These are phyloP conservation scores for Chalcis sispes DNA, from an alignment of 2,888 invertebrate genomes.

Conservation along the genomic window DNA sequence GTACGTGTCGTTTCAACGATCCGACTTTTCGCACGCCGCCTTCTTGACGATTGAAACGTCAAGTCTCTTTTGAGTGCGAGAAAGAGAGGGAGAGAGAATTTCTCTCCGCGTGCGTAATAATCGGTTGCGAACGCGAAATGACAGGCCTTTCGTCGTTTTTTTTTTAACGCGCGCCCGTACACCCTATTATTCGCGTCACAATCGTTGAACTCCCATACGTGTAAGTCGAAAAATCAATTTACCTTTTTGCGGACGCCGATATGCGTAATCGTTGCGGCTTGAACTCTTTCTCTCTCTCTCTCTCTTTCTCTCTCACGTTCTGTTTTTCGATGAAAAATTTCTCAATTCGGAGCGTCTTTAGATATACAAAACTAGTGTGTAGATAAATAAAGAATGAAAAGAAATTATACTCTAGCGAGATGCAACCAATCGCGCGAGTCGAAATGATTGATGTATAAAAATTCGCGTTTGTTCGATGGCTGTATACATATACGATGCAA, in stretches of 20 bases:
- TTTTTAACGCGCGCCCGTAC: neutral
- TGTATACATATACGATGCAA: no score
- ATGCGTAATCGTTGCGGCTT: no score
- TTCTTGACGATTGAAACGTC: constrained; percentile 42
- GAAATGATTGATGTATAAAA: no score
- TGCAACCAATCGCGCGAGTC: constrained; percentile 34
- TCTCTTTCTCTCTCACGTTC: no score
- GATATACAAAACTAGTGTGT: neutral
- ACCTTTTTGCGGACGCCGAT: constrained; percentile 12
- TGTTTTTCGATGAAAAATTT: constrained; percentile 7
- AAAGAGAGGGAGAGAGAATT: no score
- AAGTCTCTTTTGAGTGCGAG: no score
- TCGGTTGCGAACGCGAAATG: constrained; percentile 7
- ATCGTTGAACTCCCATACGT: no score
- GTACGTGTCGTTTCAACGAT: no score
- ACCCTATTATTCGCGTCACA: neutral
- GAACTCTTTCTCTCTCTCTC: no score
- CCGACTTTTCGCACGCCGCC: constrained; percentile 8
- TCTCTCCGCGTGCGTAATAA: neutral
- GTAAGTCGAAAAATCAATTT: constrained; percentile 32
- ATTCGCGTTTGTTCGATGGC: no score
- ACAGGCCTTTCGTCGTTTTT: constrained; percentile 17
- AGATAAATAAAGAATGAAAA: no score
- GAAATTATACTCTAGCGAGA: neutral
- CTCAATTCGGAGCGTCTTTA: constrained; percentile 28